phyloP scores from a whole-genome alignment of 2,888 invertebrate species.

The Falcaria lacertinaria region DNA sequence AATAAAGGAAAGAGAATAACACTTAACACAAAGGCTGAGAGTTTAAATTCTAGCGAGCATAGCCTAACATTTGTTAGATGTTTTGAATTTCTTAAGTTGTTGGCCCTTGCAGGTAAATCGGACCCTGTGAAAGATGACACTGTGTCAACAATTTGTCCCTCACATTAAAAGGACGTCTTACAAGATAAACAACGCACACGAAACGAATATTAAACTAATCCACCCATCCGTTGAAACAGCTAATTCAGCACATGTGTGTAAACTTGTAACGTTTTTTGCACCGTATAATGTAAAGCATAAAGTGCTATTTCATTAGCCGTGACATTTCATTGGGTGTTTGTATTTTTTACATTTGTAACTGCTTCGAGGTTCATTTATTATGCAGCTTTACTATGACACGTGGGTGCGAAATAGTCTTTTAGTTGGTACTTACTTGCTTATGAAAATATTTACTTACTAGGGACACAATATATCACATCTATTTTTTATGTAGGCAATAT shows the following conservation, averaged over 20 bases:
- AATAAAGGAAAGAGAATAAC: neutral
- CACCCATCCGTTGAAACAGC: constrained; percentile 60
- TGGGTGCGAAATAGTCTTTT: constrained; percentile 24
- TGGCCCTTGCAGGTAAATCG: constrained; percentile 51
- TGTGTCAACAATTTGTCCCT: constrained; percentile 74
- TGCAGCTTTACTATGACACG: constrained; percentile 33
- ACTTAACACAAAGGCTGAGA: neutral
- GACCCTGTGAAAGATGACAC: constrained; percentile 73
- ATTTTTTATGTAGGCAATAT: too few relatives aligned
- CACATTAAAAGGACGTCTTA: constrained; percentile 60
- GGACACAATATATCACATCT: too few relatives aligned
- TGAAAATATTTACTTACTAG: too few relatives aligned
- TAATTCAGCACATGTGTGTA: constrained; percentile 68
- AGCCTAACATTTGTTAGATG: neutral
- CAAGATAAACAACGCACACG: constrained; percentile 73
- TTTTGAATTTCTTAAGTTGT: neutral
- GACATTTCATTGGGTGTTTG: constrained; percentile 42
- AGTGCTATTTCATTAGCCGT: constrained; percentile 73
- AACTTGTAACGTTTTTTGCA: constrained; percentile 55
- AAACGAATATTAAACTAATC: constrained; percentile 73
- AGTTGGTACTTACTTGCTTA: neutral
- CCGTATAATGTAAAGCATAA: constrained; percentile 44
- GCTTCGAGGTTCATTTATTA: constrained; percentile 34
- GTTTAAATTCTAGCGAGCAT: neutral
- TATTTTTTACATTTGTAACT: constrained; percentile 19